Evolutionary conservation across 1,140 invertebrate species (phyloP).

Genomic region (Caenorhabditis briggsae): DNA sequence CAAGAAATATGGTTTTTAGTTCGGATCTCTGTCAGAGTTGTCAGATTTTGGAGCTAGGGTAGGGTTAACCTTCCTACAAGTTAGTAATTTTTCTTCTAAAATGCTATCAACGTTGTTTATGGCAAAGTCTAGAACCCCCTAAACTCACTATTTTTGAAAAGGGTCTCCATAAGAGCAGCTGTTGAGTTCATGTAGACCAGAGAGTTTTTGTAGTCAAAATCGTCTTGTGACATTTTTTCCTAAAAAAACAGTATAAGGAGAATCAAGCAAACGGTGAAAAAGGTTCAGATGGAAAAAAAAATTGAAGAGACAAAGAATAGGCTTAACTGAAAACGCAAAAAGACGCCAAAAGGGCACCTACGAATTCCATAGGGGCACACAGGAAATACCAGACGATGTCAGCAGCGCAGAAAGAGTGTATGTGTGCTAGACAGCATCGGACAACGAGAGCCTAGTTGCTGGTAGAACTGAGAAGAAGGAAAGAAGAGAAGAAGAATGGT

Average conservation of each 20-base stretch:
- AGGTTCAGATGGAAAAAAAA: not conserved
- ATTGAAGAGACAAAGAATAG: not conserved
- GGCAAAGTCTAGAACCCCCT: no score
- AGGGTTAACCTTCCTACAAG: no score
- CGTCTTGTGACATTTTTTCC: not conserved
- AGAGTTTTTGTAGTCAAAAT: not conserved
- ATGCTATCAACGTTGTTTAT: no score
- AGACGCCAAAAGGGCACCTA: slow-evolving; percentile 1
- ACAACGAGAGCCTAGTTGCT: not conserved
- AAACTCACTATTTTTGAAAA: slow-evolving; percentile 31
- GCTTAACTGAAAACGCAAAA: not conserved
- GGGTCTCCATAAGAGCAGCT: slow-evolving; percentile 14
- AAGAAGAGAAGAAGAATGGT: slow-evolving; percentile 8
- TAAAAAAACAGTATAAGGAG: not conserved
- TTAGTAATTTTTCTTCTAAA: no score
- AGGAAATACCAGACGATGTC: not conserved
- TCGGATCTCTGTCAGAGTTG: not conserved
- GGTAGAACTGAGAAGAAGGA: slow-evolving; percentile 21
- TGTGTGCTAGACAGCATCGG: not conserved
- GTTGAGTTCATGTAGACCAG: slow-evolving; percentile 25
- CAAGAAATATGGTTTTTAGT: not conserved
- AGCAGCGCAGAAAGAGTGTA: no score
- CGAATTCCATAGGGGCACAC: not conserved
- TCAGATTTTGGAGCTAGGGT: no score
- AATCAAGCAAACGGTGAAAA: not conserved